phyloP scores from a whole-genome alignment of 2,888 invertebrate genomes.

The Lasioglossum figueresi region DNA sequence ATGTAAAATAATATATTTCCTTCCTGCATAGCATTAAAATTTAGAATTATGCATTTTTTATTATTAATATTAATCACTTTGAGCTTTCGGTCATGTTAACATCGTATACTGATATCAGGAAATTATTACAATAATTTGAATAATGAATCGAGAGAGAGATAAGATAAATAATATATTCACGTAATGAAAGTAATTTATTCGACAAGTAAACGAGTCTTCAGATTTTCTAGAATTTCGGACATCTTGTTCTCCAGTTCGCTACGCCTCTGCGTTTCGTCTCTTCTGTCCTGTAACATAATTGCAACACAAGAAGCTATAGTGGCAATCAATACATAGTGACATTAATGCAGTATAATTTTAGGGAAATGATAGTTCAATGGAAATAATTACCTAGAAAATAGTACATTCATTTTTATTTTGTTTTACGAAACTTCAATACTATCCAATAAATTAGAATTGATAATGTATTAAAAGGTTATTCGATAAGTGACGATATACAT shows the following conservation, averaged over 20 bases:
- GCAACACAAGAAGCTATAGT: background rate
- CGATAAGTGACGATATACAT: background rate
- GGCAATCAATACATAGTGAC: background rate
- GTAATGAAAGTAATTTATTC: conserved; percentile 65
- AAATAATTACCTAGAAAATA: background rate
- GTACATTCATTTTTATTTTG: conserved; percentile 7
- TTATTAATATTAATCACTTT: background rate
- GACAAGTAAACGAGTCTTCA: conserved; percentile 76
- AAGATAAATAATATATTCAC: background rate
- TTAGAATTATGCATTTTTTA: background rate
- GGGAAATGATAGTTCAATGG: background rate
- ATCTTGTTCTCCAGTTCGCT: conserved; percentile 74
- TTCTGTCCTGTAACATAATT: conserved; percentile 74
- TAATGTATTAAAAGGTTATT: background rate
- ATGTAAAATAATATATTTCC: background rate
- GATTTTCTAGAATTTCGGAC: conserved; percentile 76
- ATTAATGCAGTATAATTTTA: background rate
- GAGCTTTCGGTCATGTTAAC: background rate
- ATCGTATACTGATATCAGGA: background rate
- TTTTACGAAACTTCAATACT: background rate
- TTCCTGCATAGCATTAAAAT: background rate
- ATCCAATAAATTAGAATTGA: background rate
- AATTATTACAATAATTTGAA: conserved; percentile 4
- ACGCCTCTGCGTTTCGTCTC: conserved; percentile 68
- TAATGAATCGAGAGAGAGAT: background rate